Conservation (phyloP, 2,888 invertebrate species). For the Dolichomitus sp. region DNA sequence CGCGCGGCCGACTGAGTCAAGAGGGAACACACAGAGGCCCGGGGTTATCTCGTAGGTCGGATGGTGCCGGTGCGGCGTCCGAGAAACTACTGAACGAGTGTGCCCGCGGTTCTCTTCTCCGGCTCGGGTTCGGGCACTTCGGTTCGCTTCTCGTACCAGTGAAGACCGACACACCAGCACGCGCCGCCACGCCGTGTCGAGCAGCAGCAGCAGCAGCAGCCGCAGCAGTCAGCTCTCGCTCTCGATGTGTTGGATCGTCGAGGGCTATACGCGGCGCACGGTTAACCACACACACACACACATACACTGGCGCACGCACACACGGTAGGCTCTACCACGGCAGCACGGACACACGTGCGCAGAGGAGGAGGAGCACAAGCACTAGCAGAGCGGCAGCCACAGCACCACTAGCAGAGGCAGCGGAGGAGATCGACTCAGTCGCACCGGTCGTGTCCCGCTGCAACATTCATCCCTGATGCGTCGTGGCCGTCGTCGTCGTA, state of each 20-base stretch:
- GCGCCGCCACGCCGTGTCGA: conserved; percentile 69
- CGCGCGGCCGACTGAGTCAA: conserved; percentile 49
- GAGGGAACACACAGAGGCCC: conserved; percentile 46
- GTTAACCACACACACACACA: conserved; percentile 32
- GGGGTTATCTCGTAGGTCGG: conserved; percentile 79
- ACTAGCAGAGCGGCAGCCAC: conserved; percentile 30
- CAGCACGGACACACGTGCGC: conserved; percentile 53
- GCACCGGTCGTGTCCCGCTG: conserved; percentile 67
- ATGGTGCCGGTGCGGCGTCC: conserved; percentile 85
- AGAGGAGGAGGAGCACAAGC: conserved; percentile 9
- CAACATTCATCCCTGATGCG: conserved; percentile 68
- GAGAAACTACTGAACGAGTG: conserved; percentile 85
- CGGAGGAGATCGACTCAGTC: conserved; percentile 44
- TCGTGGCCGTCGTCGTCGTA: conserved; percentile 35
- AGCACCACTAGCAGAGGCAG: conserved; percentile 28
- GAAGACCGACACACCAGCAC: conserved; percentile 77
- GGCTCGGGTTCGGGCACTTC: conserved; percentile 80
- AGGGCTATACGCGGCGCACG: conserved; percentile 64
- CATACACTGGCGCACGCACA: conserved; percentile 37
- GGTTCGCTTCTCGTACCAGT: conserved; percentile 67
- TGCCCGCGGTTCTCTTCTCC: conserved; percentile 83
- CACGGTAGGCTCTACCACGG: conserved; percentile 13
- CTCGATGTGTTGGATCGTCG: conserved; percentile 65
- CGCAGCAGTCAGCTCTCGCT: conserved; percentile 68
- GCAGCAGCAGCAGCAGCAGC: conserved; percentile 68